Percentiles rank a stretch among this genome's conserved stretches.
phyloP scores from a whole-genome alignment of 2,113 vertebrate genomes.

The Synchiropus splendidus region DNA sequence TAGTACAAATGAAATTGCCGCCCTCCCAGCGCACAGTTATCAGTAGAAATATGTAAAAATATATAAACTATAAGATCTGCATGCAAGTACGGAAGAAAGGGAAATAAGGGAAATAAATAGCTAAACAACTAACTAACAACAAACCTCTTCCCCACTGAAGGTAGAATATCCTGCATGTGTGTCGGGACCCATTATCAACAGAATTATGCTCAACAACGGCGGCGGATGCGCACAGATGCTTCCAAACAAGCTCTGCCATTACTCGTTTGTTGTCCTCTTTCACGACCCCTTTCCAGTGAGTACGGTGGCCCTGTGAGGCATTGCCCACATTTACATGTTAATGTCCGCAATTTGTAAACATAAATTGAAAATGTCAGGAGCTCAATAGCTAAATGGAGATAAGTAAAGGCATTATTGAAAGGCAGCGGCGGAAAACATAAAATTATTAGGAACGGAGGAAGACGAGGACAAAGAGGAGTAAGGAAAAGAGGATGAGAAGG shows the following conservation, averaged over 20 bases:
- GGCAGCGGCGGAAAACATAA: slow-evolving; percentile 35
- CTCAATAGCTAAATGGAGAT: slow-evolving; percentile 67
- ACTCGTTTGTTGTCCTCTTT: slow-evolving; percentile 46
- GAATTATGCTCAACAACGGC: slow-evolving; percentile 23
- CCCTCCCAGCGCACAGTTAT: too few relatives aligned
- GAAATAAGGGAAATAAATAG: too few relatives aligned
- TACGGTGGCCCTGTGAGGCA: slow-evolving; percentile 51
- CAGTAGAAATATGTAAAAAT: too few relatives aligned
- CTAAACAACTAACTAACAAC: too few relatives aligned
- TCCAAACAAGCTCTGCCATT: slow-evolving; percentile 43
- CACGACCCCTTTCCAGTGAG: slow-evolving; percentile 50
- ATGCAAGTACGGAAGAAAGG: too few relatives aligned
- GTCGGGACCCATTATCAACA: slow-evolving; percentile 32
- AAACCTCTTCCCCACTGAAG: too few relatives aligned
- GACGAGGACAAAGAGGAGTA: slow-evolving; percentile 30
- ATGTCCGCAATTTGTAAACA: slow-evolving; percentile 68
- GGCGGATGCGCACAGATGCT: slow-evolving; percentile 27
- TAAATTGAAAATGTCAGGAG: slow-evolving; percentile 69
- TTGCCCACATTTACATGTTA: slow-evolving; percentile 63
- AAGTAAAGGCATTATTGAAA: slow-evolving; percentile 63
- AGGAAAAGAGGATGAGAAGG: slow-evolving; percentile 51
- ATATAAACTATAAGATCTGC: too few relatives aligned
- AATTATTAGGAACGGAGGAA: slow-evolving; percentile 35
- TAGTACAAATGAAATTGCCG: too few relatives aligned
- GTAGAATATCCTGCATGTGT: slow-evolving; percentile 16